Base-by-base conservation (phyloP, 2,797 vertebrate species). In the Florisuga fusca region DNA sequence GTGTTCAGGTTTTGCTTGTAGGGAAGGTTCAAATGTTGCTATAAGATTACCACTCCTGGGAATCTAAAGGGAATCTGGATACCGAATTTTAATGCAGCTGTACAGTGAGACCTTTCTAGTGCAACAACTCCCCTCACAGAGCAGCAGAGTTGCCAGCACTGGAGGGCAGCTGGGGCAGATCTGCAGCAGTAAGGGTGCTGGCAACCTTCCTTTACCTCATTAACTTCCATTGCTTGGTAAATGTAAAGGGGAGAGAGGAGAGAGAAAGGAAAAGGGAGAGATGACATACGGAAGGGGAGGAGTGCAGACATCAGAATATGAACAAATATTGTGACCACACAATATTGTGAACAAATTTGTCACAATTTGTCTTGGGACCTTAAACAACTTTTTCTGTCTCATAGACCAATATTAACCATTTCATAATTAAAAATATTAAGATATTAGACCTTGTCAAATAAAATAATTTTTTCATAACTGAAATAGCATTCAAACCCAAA, bases 51-150 rank as follows among this genome's bases (percentile, higher is more conserved):
- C 34, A 12, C 46, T 19, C 4, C 45, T 74, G 48, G 19, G 16
- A 50, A 59, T 29, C 33, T 16, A 19, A 8, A 76, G 50, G 53
- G 51, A 80, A 57, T 8, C 38, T 25, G 50, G 48, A 38, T 54
- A 43, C 17, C 68, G 57, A 48, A 62, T 90, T 89, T 89, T 58
- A n/a, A 71, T 25, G 10, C 20, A 34, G n/a, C 31, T n/a, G 2
- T 6, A 18, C 9, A 83, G 9, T 0, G 0, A 72, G 66, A 68
- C 7, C 7, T 72, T 78, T 72, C 34, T 12, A 62, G 41, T 1
- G 1, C 57, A 74, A 31, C 34, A 58, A 0, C 26, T 21, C 9
- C 23, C 5, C 15, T 36, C 10, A 4, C 10, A 46, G 43, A 84
- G 26, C 66, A 59, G 26, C 77, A 43, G 64, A 45, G 48, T 33